These are phyloP conservation scores for Ptyas mucosa DNA, from an alignment of 2,113 vertebrate species.

Conservation along the genomic window DNA sequence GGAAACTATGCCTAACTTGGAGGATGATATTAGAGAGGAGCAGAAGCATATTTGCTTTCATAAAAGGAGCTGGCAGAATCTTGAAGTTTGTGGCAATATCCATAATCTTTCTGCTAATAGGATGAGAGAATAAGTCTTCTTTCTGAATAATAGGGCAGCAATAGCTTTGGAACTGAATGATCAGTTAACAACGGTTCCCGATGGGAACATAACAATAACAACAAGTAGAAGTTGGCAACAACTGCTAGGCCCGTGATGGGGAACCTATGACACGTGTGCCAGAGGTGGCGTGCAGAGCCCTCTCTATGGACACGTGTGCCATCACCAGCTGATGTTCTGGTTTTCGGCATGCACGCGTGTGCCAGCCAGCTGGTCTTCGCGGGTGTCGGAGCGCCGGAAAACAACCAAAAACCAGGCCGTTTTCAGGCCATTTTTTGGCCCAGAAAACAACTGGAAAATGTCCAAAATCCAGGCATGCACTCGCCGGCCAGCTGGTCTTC, in stretches of 20 bases:
- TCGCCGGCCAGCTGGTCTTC: too few relatives aligned
- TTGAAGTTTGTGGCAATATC: background rate
- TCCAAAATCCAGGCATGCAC: too few relatives aligned
- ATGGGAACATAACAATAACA: background rate
- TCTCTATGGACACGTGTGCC: too few relatives aligned
- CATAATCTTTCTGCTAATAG: background rate
- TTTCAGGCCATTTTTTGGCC: too few relatives aligned
- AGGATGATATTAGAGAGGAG: background rate
- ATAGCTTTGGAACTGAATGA: background rate
- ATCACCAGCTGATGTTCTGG: too few relatives aligned
- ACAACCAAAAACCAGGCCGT: too few relatives aligned
- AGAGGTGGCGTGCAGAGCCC: too few relatives aligned
- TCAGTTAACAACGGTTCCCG: background rate
- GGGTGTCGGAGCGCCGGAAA: too few relatives aligned
- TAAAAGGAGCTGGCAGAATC: background rate
- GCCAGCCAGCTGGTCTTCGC: too few relatives aligned
- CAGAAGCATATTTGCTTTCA: background rate
- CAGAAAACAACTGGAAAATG: too few relatives aligned
- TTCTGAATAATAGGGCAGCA: background rate
- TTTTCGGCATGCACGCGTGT: too few relatives aligned
- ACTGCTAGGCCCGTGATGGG: background rate
- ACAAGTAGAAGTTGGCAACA: background rate
- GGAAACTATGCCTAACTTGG: background rate
- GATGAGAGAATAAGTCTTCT: background rate
- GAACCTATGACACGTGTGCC: too few relatives aligned